Percentiles rank a stretch among this genome's conserved stretches.
phyloP scores from a whole-genome alignment of 2,888 invertebrate genomes.

The Catotricha subobsoleta region DNA sequence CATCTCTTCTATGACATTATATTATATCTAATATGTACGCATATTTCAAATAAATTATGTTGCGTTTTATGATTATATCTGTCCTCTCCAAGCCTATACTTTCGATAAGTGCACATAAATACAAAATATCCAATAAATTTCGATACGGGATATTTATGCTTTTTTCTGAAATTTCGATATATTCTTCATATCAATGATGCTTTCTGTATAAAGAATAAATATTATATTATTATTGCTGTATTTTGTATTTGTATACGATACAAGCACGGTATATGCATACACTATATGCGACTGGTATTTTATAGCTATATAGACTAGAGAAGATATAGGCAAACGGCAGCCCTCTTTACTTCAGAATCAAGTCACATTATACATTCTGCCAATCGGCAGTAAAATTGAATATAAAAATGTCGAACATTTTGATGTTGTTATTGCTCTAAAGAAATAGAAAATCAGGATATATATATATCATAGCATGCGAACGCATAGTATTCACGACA shows the following conservation, averaged over 20 bases:
- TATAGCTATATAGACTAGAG: too few relatives aligned
- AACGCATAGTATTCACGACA: too few relatives aligned
- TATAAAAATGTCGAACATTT: conserved; percentile 4
- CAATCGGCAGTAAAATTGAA: conserved; percentile 3
- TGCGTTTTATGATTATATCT: conserved; percentile 4
- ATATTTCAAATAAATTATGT: conserved; percentile 4
- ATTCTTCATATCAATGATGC: too few relatives aligned
- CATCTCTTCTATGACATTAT: too few relatives aligned
- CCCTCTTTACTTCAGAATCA: not conserved
- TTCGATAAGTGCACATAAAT: conserved; percentile 13
- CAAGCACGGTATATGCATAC: too few relatives aligned
- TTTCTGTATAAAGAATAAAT: too few relatives aligned
- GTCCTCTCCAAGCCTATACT: not conserved
- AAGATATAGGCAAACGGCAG: too few relatives aligned
- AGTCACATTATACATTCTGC: conserved; percentile 4
- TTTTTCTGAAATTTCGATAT: too few relatives aligned
- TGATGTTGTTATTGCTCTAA: not conserved
- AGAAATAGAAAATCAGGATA: not conserved
- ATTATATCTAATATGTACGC: too few relatives aligned
- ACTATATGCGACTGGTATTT: too few relatives aligned
- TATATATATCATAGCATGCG: not conserved
- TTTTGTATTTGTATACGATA: too few relatives aligned
- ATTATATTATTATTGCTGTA: too few relatives aligned
- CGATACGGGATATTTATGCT: not conserved
- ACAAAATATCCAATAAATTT: conserved; percentile 13